Conservation (phyloP, 2,113 vertebrate species). For the Odocoileus hemionus region DNA sequence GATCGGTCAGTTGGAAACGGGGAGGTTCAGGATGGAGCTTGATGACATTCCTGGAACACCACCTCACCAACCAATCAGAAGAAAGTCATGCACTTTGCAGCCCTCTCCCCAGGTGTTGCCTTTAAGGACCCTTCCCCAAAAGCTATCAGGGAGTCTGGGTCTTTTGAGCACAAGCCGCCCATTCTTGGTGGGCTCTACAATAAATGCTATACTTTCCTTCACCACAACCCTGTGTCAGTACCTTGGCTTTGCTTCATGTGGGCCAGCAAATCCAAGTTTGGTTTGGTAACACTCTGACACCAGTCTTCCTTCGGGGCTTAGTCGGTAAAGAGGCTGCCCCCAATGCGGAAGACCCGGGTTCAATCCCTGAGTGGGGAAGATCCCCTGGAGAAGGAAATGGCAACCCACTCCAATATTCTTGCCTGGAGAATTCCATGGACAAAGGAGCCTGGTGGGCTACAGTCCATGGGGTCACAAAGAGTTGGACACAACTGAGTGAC, state of each 20-base stretch:
- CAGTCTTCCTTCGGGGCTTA: neutral
- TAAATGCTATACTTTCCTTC: neutral
- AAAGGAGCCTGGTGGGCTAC: neutral
- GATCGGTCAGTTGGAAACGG: neutral
- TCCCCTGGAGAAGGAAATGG: neutral
- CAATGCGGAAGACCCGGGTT: accelerated
- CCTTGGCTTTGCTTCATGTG: neutral
- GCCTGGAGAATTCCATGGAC: neutral
- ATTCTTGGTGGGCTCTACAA: neutral
- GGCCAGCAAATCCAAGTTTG: neutral
- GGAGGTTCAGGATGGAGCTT: neutral
- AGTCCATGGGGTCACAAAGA: neutral
- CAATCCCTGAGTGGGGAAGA: neutral
- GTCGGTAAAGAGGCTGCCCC: neutral
- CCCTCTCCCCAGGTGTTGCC: neutral
- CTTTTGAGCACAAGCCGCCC: neutral
- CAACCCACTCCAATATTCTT: neutral
- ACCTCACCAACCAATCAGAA: neutral
- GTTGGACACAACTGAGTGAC: neutral
- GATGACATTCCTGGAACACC: neutral
- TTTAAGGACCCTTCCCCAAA: neutral
- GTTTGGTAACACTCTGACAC: neutral
- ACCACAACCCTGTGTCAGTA: neutral
- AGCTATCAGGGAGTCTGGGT: too few species aligned
- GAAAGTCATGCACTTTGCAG: neutral